Evolutionary conservation across 2,888 invertebrate species (phyloP), one percentile per base, ranked within the genome.

Genomic region (Nezara viridula): DNA sequence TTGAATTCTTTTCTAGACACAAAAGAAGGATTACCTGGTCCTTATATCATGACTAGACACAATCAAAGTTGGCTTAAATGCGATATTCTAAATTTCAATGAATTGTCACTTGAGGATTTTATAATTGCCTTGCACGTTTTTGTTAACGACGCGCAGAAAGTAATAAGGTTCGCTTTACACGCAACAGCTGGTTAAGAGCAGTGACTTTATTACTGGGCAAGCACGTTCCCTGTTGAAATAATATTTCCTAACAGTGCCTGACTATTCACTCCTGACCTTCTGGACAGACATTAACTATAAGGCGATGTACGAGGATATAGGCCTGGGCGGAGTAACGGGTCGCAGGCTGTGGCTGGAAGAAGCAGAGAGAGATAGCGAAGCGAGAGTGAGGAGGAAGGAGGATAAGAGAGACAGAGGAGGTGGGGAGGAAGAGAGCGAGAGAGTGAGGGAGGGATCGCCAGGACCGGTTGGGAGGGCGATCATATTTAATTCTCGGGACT

Each of bases 391-490:
- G 49, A 50, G n/a, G 88, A 88, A 81, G 77, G 88, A 88, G 85
- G 24, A 77, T 73, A 73, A 81, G 85, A 81, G 50, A 37, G 85
- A 85, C 24, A 52, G 88, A 60, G 85, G 12, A 9, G 50, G 19
- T 3, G 37, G 12, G 27, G n/a, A 19, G 86, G 5, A 19, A 44
- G 6, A 49, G 47, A 37, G 50, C 14, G 85, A 50, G 40, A 10
- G 49, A n/a, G 89, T 10, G 81, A 81, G 88, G 49, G 89, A 52
- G 85, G 44, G 85, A 89, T n/a, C n/a, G 89, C 44, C 10, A 85
- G 81, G 89, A 85, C 55, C 55, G 81, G 55, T 66, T 85, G 50
- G 77, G 85, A 55, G 47, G 89, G 85, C 50, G 86, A 86, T 89
- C 66, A 55, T 86, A 73, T 66, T 89, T 85, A 73, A 86, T 86